Base-by-base conservation (phyloP, 2,888 invertebrate species). In the Pterostichus niger region DNA sequence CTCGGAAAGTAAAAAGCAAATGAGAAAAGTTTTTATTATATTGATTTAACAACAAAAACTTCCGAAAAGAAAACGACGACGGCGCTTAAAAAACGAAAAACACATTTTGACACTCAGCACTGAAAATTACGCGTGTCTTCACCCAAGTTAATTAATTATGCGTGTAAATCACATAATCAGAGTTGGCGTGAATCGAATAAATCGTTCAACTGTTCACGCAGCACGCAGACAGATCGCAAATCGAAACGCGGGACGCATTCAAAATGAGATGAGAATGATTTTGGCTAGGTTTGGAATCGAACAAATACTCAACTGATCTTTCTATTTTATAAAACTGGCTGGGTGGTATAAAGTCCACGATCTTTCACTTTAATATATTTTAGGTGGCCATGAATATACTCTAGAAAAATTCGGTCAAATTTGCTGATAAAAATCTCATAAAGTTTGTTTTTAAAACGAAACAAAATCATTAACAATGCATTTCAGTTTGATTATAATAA, bases 21-120 rank as follows among this genome's bases (percentile, higher is more conserved):
- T 64, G 64, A 33, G 64, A 64, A 64, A 64, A 64, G 33, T 64
- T 64, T 59, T 64, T 64, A 64, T 64, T 64, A 64, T 64, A 64
- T 64, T 64, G 64, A 64, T 64, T 64, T 40, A 64, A 64, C 64
- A 64, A 64, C 64, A 64, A 64, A 64, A 59, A 64, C 64, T 64
- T 64, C 40, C 64, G 59, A n/a, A 64, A 64, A 40, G 40, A 64
- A 59, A 64, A 33, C 64, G 33, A 35, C 35, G 35, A 1, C n/a
- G 40, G 31, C 35, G 64, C 40, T 64, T 64, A 35, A 64, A 61
- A 64, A 64, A 40, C 40, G 64, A 40, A 64, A 64, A 64, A 64
- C 64, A 64, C 13, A 33, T 64, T 13, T 64, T 33, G 33, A 40
- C 40, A 33, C 13, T 64, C 33, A 33, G n/a, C 13, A 35, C 40